Evolutionary conservation across 2,888 invertebrate genomes (phyloP), one percentile per base, ranked within the genome.

Genomic region (Octodonta nipae): DNA sequence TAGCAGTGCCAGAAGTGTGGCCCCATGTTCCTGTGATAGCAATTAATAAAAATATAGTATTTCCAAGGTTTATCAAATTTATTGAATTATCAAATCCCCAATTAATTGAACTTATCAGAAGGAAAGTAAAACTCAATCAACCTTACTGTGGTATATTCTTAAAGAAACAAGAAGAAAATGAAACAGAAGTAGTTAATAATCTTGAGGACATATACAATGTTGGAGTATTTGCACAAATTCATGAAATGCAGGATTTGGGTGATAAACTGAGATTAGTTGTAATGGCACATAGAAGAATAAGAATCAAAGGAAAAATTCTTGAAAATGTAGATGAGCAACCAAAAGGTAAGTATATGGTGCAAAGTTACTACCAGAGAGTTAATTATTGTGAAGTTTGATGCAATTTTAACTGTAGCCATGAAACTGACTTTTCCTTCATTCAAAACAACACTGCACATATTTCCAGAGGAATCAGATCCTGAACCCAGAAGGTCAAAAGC

Each of bases 91-190:
- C 81, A 16, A 84, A 95, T 64, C 84, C 87, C 26, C 69, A 75
- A 32, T 66, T 98, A 33, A 87, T 92, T 54, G 85, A 89, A 55
- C 58, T 98, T 28, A 74, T 98, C 36, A 71, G 92, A 52, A 74
- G 91, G 41, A 96, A 96, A 68, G 88, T 96, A 0, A 84, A 85
- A 59, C 62, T 96, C 10, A 92, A 92, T 59, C 92, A 93, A 58
- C 98, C 98, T 0, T 99, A 98, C 54, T 82, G 92, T 29, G 98
- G 96, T 3, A 82, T 98, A 30, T 99, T 99, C 56, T 66, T 99
- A 46, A 92, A 93, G 53, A 88, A 81, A 56, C 78, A 80, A 51
- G 86, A 88, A 53, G 88, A 84, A 44, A 85, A 85, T 54, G 86
- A 89, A 43, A 68, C 77, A 0, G 95, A 95, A 55, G 68, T 91